A percentile compares a stretch with the other conserved stretches of the same genome.
These are phyloP conservation scores for Panagrolaimus sp. DNA, from an alignment of 1,140 invertebrate species.

Conservation along the genomic window DNA sequence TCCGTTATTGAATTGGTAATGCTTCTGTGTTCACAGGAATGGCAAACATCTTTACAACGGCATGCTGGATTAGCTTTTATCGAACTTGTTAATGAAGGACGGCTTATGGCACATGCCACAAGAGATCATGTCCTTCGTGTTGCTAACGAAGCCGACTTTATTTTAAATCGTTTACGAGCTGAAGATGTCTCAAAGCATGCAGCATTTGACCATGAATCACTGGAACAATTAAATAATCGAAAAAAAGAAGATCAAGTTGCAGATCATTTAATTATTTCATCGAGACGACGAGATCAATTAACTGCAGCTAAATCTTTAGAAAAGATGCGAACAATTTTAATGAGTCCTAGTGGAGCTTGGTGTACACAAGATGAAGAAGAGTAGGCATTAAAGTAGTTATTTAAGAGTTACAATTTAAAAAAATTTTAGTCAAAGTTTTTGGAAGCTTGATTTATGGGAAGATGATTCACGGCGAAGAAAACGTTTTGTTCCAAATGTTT, in stretches of 20 bases:
- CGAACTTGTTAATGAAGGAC: conserved; percentile 93
- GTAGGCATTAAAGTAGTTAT: background rate
- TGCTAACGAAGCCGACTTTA: conserved; percentile 99
- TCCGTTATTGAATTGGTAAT: conserved; percentile 94
- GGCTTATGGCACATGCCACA: conserved; percentile 93
- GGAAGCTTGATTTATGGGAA: conserved; percentile 97
- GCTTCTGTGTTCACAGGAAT: conserved; percentile 93
- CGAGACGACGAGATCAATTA: conserved; percentile 81
- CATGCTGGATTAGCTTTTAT: conserved; percentile 98
- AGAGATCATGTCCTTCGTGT: conserved; percentile 98
- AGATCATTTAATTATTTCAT: conserved; percentile 91
- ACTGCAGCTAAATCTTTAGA: conserved; percentile 81
- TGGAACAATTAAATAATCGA: conserved; percentile 29
- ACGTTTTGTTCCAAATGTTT: conserved; percentile 89
- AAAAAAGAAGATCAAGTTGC: conserved; percentile 67
- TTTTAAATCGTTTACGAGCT: conserved; percentile 92
- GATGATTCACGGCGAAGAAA: conserved; percentile 90
- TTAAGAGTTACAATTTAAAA: background rate
- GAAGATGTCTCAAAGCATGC: conserved; percentile 98
- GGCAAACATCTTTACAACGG: conserved; percentile 99
- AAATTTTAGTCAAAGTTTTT: conserved; percentile 67
- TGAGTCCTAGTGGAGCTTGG: conserved; percentile 87
- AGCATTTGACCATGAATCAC: conserved; percentile 27
- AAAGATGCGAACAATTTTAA: conserved; percentile 87
- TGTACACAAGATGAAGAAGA: conserved; percentile 38